These are phyloP conservation scores for Gambusia affinis DNA, from an alignment of 2,113 vertebrate species.

Conservation along the genomic window DNA sequence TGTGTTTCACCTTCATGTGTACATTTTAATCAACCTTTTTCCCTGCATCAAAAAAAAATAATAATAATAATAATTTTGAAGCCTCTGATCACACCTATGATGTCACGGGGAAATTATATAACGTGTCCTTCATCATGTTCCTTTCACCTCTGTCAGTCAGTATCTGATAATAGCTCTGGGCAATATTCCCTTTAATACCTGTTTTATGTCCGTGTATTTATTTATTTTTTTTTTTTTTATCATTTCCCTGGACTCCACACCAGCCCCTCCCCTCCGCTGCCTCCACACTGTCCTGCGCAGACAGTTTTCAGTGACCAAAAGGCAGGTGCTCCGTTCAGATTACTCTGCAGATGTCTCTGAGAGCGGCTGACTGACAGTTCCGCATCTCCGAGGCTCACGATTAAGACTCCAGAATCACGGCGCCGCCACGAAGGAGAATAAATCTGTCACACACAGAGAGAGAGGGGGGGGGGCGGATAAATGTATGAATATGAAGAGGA, in stretches of 20 bases:
- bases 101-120: slow-evolving; percentile 48
- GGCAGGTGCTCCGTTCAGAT: slow-evolving; percentile 37
- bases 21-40: slow-evolving; percentile 31
- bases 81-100: slow-evolving; percentile 44
- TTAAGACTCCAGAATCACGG: neutral
- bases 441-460: neutral
- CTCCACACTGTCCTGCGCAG: slow-evolving; percentile 17
- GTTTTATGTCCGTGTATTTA: slow-evolving; percentile 42
- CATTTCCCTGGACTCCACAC: neutral
- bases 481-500: neutral
- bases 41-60: neutral
- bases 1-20: slow-evolving; percentile 22
- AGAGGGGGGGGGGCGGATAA: neutral
- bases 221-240: slow-evolving; percentile 16
- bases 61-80: slow-evolving; percentile 35
- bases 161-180: slow-evolving; percentile 61
- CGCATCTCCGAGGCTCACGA: slow-evolving; percentile 16
- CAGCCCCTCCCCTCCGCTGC: neutral
- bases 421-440: neutral
- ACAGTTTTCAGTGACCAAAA: slow-evolving; percentile 40
- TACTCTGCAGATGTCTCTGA: slow-evolving; percentile 44
- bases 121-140: slow-evolving; percentile 47
- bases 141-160: slow-evolving; percentile 58
- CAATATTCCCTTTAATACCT: slow-evolving; percentile 60
- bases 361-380: slow-evolving; percentile 20